These are phyloP conservation scores for Bellardia bayeri DNA, from an alignment of 2,888 invertebrate species.

Conservation along the genomic window DNA sequence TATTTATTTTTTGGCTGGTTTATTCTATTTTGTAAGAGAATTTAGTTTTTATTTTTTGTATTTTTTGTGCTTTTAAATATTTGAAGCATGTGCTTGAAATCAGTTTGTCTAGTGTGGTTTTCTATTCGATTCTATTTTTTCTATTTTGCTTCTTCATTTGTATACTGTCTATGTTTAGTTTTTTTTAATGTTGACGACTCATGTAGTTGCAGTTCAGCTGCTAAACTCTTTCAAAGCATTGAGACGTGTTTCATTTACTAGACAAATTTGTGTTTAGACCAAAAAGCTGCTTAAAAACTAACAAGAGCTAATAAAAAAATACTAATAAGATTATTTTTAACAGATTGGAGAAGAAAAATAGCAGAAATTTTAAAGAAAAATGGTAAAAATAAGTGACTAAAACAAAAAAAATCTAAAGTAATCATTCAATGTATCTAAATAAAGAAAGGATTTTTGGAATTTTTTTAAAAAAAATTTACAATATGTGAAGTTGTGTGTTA, in stretches of 20 bases:
- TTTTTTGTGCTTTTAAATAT: slow-evolving; percentile 15
- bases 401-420: no score
- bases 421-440: no score
- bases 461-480: no score
- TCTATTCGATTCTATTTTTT: slow-evolving; percentile 20
- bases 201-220: slow-evolving; percentile 47
- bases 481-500: no score
- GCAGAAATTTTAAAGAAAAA: not conserved
- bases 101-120: slow-evolving; percentile 54
- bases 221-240: slow-evolving; percentile 47
- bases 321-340: not conserved
- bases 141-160: not conserved
- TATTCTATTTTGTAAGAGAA: slow-evolving; percentile 25
- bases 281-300: slow-evolving; percentile 15
- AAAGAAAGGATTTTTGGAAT: no score
- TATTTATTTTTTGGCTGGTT: slow-evolving; percentile 11
- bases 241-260: slow-evolving; percentile 53
- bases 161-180: not conserved
- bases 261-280: slow-evolving; percentile 29
- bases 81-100: slow-evolving; percentile 60
- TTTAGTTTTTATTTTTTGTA: slow-evolving; percentile 3
- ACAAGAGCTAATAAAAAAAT: slow-evolving; percentile 12
- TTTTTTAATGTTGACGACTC: not conserved
- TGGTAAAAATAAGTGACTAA: no score
- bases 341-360: not conserved